These are phyloP conservation scores for Metaphire vulgaris DNA, from an alignment of 1,140 invertebrate species.

Conservation along the genomic window DNA sequence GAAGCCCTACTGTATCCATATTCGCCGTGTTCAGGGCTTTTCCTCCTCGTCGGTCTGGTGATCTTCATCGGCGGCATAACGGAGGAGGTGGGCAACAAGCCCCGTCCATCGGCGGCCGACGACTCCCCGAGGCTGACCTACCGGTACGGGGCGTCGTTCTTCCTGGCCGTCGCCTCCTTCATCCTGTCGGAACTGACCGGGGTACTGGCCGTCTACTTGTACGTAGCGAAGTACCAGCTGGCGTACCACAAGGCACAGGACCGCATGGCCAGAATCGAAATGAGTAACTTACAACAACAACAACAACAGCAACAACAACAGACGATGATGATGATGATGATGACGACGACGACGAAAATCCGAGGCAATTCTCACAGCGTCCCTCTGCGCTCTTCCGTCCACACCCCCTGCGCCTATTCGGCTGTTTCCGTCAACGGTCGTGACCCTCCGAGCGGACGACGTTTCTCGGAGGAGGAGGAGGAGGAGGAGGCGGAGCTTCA, in stretches of 20 bases:
- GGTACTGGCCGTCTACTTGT: slow-evolving; percentile 50
- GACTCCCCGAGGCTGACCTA: slow-evolving; percentile 45
- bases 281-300: background rate
- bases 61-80: slow-evolving; percentile 51
- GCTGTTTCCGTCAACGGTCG: no score
- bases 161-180: slow-evolving; percentile 50
- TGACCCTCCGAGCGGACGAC: no score
- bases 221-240: slow-evolving; percentile 48
- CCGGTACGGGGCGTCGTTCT: slow-evolving; percentile 48
- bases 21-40: slow-evolving; percentile 41
- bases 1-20: no score
- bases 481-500: no score
- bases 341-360: slow-evolving; percentile 36
- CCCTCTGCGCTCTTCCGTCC: background rate
- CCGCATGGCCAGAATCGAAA: slow-evolving; percentile 35
- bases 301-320: slow-evolving; percentile 35
- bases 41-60: slow-evolving; percentile 47
- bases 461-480: no score
- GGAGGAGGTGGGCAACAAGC: slow-evolving; percentile 49
- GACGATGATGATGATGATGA: no score
- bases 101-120: slow-evolving; percentile 35
- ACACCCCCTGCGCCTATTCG: no score
- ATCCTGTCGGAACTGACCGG: slow-evolving; percentile 47
- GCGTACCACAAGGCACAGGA: slow-evolving; percentile 46
- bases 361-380: background rate